These are phyloP conservation scores for Boleophthalmus pectinirostris DNA, from an alignment of 2,113 vertebrate genomes.

Conservation along the genomic window DNA sequence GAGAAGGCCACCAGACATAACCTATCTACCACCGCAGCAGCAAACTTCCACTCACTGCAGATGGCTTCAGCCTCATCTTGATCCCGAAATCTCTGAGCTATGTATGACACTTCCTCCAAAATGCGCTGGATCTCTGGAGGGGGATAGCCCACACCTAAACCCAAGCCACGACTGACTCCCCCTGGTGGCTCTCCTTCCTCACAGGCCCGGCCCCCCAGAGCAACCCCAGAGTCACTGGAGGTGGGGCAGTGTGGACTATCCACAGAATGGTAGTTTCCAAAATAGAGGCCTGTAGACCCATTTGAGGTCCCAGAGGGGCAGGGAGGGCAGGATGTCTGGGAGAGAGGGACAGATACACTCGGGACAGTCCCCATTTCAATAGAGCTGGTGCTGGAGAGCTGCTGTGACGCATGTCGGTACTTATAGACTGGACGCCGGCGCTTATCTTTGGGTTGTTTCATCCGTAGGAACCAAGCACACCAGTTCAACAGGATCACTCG, in stretches of 20 bases:
- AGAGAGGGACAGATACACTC: slow-evolving; percentile 54
- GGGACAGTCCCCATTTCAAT: slow-evolving; percentile 67
- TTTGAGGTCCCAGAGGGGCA: slow-evolving; percentile 78
- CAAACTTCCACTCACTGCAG: slow-evolving; percentile 96
- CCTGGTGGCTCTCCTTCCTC: slow-evolving; percentile 68
- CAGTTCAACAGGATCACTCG: slow-evolving; percentile 92
- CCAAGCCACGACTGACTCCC: slow-evolving; percentile 56
- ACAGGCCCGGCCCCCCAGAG: slow-evolving; percentile 73
- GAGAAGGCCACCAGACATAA: slow-evolving; percentile 97
- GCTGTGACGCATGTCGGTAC: slow-evolving; percentile 63
- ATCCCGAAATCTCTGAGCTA: slow-evolving; percentile 88
- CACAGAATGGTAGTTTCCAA: slow-evolving; percentile 82
- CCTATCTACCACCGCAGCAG: slow-evolving; percentile 93
- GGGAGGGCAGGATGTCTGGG: slow-evolving; percentile 61
- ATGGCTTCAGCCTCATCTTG: slow-evolving; percentile 87
- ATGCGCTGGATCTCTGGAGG: slow-evolving; percentile 79
- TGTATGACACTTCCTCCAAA: slow-evolving; percentile 91
- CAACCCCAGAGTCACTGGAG: slow-evolving; percentile 86
- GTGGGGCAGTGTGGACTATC: slow-evolving; percentile 85
- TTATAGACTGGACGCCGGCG: slow-evolving; percentile 83
- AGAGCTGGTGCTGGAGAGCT: slow-evolving; percentile 84
- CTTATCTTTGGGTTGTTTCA: slow-evolving; percentile 91
- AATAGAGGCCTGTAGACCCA: slow-evolving; percentile 86
- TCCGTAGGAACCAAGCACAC: slow-evolving; percentile 97
- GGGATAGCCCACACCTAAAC: slow-evolving; percentile 69